Base-by-base conservation (phyloP, 2,888 invertebrate genomes). In the Mystacides longicornis region DNA sequence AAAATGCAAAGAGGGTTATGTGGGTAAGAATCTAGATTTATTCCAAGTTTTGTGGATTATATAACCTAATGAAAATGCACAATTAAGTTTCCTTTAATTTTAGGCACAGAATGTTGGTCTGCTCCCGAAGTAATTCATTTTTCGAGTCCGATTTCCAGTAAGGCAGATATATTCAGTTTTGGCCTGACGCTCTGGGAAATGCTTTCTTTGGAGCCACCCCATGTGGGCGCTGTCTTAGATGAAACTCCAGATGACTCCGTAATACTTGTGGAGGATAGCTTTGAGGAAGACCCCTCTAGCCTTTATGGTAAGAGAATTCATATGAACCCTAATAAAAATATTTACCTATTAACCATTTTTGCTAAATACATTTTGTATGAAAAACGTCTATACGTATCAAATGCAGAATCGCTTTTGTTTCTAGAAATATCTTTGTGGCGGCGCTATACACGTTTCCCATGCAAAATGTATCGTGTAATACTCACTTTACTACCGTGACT, bases 141-240 rank as follows among this genome's bases (percentile, higher is more conserved):
- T 48, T 79, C 76, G 7, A 74, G 72, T 22, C 69, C 78, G 19
- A 80, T 90, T 50, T 82, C 84, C 2, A 73, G 72, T 63, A 89
- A 87, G 70, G 83, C 87, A 0, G 92, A 93, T 66, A 82, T 93
- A 49, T 93, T 89, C 74, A 77, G 91, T 2, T 84, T 85, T 60
- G 93, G 91, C 0, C 75, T 91, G 9, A 81, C 86, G 0, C 67
- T 91, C 22, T 91, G 87, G 82, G 91, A 92, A 76, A 91, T 89
- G 82, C 73, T 92, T 68, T 79, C 89, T 0, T 72, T 90, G 2
- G 73, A 77, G 51, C 80, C 85, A 0, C 92, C 91, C 0, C 86
- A 87, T 65, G 67, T 77, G 0, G 71, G 74, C 14, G 64, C 66
- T 49, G 63, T 64, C 61, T 20, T 2, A 1, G 58, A 59, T 11